Base-by-base conservation (phyloP, 1,140 invertebrate genomes). In the Caenorhabditis elegans region DNA sequence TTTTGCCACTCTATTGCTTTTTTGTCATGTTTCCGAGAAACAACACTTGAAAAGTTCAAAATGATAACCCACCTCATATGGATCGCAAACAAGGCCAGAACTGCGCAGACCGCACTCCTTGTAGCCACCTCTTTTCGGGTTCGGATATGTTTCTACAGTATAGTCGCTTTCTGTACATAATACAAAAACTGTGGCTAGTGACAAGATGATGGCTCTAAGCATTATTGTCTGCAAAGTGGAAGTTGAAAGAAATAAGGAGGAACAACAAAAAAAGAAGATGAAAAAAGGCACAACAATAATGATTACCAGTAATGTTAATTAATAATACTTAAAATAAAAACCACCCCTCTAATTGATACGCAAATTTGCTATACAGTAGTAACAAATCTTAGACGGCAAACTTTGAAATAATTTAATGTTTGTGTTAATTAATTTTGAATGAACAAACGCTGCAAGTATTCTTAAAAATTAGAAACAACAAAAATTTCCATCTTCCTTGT, bases 1-100 rank as follows among this genome's bases (percentile, higher is more conserved):
- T 53, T 53, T 34, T n/a, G 1, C 26, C 1, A 13, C 17, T 22
- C 1, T 31, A 15, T 55, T n/a, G n/a, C n/a, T n/a, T n/a, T n/a
- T n/a, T n/a, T n/a, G n/a, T n/a, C n/a, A n/a, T n/a, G n/a, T n/a
- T n/a, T n/a, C n/a, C n/a, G n/a, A n/a, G n/a, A n/a, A n/a, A n/a
- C n/a, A n/a, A n/a, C n/a, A 2, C 34, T 19, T 6, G n/a, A 48
- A n/a, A 5, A 48, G 3, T 10, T 53, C 4, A 1, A 1, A 28
- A 15, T 70, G 19, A n/a, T 34, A 31, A 24, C n/a, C 5, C 34
- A 70, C 60, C 60, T 70, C 60, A 70, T 39, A 70, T 22, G 60
- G 60, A 39, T 70, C 60, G 60, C 60, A 70, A 22, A 70, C 60
- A 70, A 70, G 60, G 3, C 60, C 60, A 39, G 60, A 31, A 39